These are phyloP conservation scores for Lutra lutra DNA, from an alignment of 2,797 vertebrate genomes.

Conservation along the genomic window DNA sequence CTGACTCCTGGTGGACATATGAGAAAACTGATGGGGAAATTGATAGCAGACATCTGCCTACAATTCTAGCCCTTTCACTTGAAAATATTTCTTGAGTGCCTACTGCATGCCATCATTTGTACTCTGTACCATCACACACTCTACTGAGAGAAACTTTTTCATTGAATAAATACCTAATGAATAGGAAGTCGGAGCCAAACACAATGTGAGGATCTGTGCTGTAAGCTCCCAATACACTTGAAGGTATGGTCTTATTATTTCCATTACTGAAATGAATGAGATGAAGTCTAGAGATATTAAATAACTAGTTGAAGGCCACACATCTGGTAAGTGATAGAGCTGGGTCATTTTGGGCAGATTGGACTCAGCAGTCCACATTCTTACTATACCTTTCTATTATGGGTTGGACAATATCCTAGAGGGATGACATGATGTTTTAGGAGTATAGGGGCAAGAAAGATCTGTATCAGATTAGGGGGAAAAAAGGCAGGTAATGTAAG, in stretches of 20 bases:
- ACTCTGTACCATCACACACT: background rate
- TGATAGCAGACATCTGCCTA: background rate
- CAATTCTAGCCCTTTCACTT: background rate
- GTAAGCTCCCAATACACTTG: background rate
- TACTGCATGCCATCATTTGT: background rate
- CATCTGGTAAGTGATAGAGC: background rate
- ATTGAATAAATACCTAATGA: background rate
- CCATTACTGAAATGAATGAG: background rate
- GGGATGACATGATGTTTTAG: background rate
- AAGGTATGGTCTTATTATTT: background rate
- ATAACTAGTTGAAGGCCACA: background rate
- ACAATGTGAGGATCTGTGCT: background rate
- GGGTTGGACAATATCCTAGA: background rate
- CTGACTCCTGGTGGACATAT: background rate
- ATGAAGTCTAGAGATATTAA: background rate
- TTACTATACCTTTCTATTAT: background rate
- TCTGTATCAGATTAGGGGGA: background rate
- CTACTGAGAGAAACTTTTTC: background rate
- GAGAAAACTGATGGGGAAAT: slow-evolving; percentile 1
- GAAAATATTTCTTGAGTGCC: background rate
- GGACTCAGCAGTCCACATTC: background rate
- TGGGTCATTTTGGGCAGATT: background rate
- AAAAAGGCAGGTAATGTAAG: background rate
- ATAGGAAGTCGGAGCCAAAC: background rate
- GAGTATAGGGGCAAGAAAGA: background rate